Evolutionary conservation across 2,888 invertebrate genomes (phyloP).

Genomic region (Myathropa florea): DNA sequence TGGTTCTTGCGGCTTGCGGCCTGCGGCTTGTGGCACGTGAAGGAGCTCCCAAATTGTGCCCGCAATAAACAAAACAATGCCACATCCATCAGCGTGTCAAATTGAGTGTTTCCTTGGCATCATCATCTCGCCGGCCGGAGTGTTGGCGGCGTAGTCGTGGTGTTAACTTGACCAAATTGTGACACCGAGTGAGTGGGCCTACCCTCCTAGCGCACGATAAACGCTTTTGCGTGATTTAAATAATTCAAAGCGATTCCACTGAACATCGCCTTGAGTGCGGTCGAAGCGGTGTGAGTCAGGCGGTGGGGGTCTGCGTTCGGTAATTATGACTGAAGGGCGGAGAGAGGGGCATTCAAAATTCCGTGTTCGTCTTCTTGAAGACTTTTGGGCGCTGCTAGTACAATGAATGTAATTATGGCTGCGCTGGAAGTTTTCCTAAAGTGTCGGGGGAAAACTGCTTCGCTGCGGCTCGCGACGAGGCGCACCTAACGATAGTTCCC

Average conservation of each 20-base stretch:
- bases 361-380: background rate
- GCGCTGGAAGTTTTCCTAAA: background rate
- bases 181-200: background rate
- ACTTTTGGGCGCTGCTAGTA: background rate
- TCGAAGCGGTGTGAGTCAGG: slow-evolving; percentile 8
- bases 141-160: background rate
- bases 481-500: slow-evolving; percentile 26
- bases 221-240: slow-evolving; percentile 59
- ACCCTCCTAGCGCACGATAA: slow-evolving; percentile 12
- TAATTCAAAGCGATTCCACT: slow-evolving; percentile 24
- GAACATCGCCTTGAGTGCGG: background rate
- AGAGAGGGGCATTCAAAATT: slow-evolving; percentile 14
- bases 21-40: background rate
- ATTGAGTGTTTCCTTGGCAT: slow-evolving; percentile 22
- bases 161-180: slow-evolving; percentile 23
- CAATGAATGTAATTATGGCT: slow-evolving; percentile 6
- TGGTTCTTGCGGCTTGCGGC: background rate
- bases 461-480: background rate
- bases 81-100: slow-evolving; percentile 30
- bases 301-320: background rate
- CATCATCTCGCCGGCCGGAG: background rate
- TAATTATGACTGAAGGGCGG: slow-evolving; percentile 19
- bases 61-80: background rate
- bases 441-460: background rate
- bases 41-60: background rate